Evolutionary conservation across 2,113 vertebrate genomes (phyloP).

Genomic region (Atrichornis clamosus): DNA sequence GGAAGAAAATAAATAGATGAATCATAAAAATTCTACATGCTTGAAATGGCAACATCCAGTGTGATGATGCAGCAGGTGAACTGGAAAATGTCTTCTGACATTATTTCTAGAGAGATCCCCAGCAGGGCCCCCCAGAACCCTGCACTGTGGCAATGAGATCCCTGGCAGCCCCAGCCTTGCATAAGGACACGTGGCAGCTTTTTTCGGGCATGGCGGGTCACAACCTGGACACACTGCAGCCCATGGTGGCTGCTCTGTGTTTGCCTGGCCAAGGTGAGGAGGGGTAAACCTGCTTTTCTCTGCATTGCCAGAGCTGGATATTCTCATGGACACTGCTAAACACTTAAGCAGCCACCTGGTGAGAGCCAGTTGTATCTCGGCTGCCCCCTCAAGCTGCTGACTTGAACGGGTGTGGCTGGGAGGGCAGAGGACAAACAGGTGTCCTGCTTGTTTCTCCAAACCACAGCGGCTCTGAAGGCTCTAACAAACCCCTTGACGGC

Average conservation of each 20-base stretch:
- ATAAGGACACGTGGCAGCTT: rapidly evolving
- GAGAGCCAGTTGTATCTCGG: background rate
- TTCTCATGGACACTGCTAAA: background rate
- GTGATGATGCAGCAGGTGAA: background rate
- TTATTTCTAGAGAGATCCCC: background rate
- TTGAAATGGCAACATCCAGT: background rate
- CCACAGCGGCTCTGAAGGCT: background rate
- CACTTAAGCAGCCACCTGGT: too few species aligned
- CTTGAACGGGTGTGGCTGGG: rapidly evolving
- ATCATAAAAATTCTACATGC: background rate
- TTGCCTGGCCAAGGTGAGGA: background rate
- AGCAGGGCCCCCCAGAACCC: background rate
- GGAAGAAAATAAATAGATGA: background rate
- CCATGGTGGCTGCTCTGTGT: background rate
- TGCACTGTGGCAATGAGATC: background rate
- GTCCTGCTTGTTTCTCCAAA: background rate
- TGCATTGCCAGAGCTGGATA: background rate
- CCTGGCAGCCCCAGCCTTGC: background rate
- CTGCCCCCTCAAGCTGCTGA: background rate
- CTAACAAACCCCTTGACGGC: background rate
- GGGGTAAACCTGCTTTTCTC: background rate
- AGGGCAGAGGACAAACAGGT: background rate
- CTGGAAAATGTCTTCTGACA: background rate
- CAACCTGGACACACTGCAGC: rapidly evolving
- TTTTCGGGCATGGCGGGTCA: rapidly evolving